Conservation (phyloP, 2,113 vertebrate species). For the Atlantisia rogersi region DNA sequence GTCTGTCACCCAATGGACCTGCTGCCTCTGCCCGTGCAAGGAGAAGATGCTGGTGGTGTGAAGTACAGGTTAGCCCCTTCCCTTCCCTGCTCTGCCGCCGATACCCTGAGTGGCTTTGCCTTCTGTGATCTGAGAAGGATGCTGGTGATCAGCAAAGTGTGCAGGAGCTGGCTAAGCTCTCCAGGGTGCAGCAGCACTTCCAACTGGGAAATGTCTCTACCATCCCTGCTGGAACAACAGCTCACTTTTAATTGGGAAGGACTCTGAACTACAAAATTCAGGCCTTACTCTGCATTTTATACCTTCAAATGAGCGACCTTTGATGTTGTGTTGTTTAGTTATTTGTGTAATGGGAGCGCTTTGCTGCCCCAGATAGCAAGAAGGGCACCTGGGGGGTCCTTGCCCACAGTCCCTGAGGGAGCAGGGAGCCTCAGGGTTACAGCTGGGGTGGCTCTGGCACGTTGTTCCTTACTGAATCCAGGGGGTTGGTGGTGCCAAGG, state of each 20-base stretch:
- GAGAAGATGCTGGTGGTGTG: background rate
- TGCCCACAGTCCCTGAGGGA: fast-evolving
- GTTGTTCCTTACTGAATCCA: fast-evolving
- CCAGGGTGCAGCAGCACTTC: fast-evolving
- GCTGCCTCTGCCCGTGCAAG: background rate
- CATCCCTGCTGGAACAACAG: background rate
- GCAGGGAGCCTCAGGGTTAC: background rate
- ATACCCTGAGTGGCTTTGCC: background rate
- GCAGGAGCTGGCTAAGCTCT: background rate
- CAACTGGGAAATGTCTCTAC: background rate
- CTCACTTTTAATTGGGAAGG: background rate
- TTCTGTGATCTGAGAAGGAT: background rate
- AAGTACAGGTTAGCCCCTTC: background rate
- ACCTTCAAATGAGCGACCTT: background rate
- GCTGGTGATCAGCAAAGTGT: background rate
- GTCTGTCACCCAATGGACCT: background rate
- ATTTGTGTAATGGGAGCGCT: background rate
- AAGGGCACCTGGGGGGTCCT: background rate
- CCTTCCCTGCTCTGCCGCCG: background rate
- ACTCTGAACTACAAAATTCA: background rate
- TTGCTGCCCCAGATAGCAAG: background rate
- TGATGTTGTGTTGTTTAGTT: background rate
- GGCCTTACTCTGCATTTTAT: background rate
- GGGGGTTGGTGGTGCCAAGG: background rate
- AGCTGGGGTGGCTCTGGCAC: background rate